Percentiles rank a stretch among this genome's conserved stretches.
Conservation (phyloP, 2,113 vertebrate genomes). For the Polypterus senegalus region DNA sequence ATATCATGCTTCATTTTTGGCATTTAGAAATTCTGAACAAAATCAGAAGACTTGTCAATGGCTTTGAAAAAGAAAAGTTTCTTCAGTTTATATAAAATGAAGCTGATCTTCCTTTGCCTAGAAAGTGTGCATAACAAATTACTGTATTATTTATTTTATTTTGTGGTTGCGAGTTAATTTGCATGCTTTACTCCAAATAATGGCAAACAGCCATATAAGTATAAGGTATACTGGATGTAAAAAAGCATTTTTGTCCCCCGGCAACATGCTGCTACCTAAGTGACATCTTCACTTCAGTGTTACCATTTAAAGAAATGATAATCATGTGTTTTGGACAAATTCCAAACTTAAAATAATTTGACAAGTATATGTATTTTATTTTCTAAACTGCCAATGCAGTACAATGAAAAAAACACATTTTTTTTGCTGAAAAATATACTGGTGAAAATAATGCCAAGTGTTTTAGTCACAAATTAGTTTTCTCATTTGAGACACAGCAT, state of each 20-base stretch:
- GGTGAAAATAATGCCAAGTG: no score
- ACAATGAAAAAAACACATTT: conserved; percentile 12
- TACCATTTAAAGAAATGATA: background rate
- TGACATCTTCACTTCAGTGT: no score
- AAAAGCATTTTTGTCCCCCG: no score
- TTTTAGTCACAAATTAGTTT: conserved; percentile 31
- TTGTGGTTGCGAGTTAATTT: background rate
- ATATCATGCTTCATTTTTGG: background rate
- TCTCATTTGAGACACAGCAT: conserved; percentile 36
- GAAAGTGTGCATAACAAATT: no score
- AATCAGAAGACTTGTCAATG: background rate
- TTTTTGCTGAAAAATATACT: conserved; percentile 9
- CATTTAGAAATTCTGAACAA: background rate
- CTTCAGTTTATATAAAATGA: conserved; percentile 21
- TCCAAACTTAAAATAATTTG: background rate
- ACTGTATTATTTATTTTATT: no score
- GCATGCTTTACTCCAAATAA: conserved; percentile 14
- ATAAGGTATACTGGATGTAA: no score
- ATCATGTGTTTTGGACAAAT: background rate
- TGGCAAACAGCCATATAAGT: background rate
- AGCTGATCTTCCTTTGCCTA: background rate
- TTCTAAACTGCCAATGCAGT: background rate
- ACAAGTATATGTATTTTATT: background rate
- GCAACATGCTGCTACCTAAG: no score
- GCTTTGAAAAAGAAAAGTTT: background rate